Base-by-base conservation (phyloP, 2,888 invertebrate species). In the Bellardia bayeri region DNA sequence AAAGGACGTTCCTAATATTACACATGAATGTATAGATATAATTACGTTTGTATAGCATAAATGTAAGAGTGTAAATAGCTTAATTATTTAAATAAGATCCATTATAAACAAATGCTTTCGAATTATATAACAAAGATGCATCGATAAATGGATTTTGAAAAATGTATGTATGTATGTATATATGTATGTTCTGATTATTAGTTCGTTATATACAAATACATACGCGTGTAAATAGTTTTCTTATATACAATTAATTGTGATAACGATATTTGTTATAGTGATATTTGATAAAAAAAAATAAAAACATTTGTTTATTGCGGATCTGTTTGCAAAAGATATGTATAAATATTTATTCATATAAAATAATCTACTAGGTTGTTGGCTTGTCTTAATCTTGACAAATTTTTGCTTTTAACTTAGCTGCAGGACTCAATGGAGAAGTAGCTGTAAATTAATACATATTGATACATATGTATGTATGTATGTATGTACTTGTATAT, bases 371-470 rank as follows among this genome's bases (percentile, higher is more conserved):
- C 92, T 92, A 91, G 93, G 92, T 79, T 91, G 92, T 79, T 91
- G 91, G 91, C 90, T 92, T 92, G 93, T 91, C 93, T 92, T 91
- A 92, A 93, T 90, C 89, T 91, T 91, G 92, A 92, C 92, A 92
- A 90, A 91, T 92, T 93, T 92, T 92, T 92, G 93, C 92, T 92
- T 90, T 85, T 91, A 93, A 93, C 93, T 93, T 93, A 91, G 93
- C 93, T 93, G 93, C 93, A 91, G 91, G 91, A 93, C 93, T 93
- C 92, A 92, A 91, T 92, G 92, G 93, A 91, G 90, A 85, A 90
- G 91, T 90, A 90, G 90, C 89, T 86, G 68, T 75, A 51, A n/a
- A 42, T 68, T 16, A 2, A 23, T 71, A 68, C n/a, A 64, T 37
- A 37, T 37, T 37, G 37, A 37, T 37, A 37, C 37, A 37, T 6